These are phyloP conservation scores for Aurelia aurita complex sp. Pacific DNA, from an alignment of 30 jellyfish, hydroid and myxozoan genomes.

Conservation along the genomic window DNA sequence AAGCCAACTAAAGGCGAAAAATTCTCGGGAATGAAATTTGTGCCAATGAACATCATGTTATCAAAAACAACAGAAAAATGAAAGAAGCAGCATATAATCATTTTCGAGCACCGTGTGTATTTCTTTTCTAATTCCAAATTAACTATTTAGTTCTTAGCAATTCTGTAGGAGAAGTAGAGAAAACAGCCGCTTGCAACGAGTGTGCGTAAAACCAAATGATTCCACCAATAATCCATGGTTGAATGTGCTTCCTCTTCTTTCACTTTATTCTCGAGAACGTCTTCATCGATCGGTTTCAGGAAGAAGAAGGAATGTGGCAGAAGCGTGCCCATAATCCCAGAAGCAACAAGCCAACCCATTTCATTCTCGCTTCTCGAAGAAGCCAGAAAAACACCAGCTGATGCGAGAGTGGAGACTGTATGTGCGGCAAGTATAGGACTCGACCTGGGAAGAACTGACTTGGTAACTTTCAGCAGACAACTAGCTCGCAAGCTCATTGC, in stretches of 20 bases:
- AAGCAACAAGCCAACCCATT: conserved; percentile 48
- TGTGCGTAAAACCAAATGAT: conserved; percentile 35
- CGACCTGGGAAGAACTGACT: conserved; percentile 43
- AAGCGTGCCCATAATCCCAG: conserved; percentile 32
- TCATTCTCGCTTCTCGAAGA: conserved; percentile 1
- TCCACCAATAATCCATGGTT: conserved; percentile 46
- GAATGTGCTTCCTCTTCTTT: conserved; percentile 52
- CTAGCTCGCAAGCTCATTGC: conserved; percentile 53
- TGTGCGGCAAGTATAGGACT: conserved; percentile 21
- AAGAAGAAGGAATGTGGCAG: conserved; percentile 23
- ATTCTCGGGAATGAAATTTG: too few relatives aligned
- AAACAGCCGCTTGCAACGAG: conserved; percentile 58
- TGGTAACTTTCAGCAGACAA: conserved; percentile 46
- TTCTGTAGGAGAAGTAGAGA: conserved; percentile 13
- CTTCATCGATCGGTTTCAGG: conserved; percentile 27
- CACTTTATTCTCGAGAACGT: conserved; percentile 25
- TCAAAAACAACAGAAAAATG: neutral
- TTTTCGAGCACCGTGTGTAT: neutral
- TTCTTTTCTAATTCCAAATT: neutral
- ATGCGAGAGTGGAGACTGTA: conserved; percentile 13
- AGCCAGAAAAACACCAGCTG: conserved; percentile 33
- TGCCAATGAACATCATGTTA: too few relatives aligned
- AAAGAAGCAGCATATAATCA: neutral
- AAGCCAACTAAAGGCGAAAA: too few relatives aligned
- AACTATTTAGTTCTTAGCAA: conserved; percentile 20